These are phyloP conservation scores for Romanomermis culicivorax DNA, from an alignment of 2,888 invertebrate species.

Conservation along the genomic window DNA sequence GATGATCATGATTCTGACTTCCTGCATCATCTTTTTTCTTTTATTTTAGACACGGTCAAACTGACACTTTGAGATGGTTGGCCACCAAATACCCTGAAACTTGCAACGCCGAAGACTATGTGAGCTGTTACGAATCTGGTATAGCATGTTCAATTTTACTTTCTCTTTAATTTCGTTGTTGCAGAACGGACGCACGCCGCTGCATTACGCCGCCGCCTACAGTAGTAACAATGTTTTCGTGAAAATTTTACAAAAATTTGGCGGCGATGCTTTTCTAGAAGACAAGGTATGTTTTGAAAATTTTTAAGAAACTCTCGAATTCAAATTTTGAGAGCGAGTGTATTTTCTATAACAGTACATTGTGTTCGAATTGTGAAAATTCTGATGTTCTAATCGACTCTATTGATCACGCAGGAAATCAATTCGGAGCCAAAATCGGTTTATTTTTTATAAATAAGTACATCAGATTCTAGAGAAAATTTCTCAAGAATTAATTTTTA, in stretches of 20 bases:
- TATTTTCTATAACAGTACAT: no score
- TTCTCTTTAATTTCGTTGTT: conserved; percentile 7
- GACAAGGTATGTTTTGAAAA: conserved; percentile 27
- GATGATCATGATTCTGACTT: no score
- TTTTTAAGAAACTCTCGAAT: no score
- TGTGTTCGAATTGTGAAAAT: no score
- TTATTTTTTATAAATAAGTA: no score
- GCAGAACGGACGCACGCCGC: conserved; percentile 25
- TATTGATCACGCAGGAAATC: no score
- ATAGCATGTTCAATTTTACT: neutral
- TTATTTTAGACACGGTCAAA: conserved; percentile 44
- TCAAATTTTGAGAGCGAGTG: no score
- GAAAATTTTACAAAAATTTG: conserved; percentile 27
- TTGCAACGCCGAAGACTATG: conserved; percentile 30
- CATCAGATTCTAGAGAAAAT: no score
- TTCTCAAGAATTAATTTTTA: no score
- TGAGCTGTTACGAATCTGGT: conserved; percentile 17
- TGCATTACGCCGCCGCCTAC: conserved; percentile 29
- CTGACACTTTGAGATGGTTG: conserved; percentile 48
- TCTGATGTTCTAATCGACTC: no score
- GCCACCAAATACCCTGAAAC: conserved; percentile 31
- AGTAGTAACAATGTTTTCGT: conserved; percentile 28
- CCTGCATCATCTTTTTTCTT: conserved; percentile 38
- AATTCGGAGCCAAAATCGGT: no score
- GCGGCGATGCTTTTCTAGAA: conserved; percentile 28